phyloP scores from a whole-genome alignment of 2,797 vertebrate genomes.

The Catamblyrhynchus diadema region DNA sequence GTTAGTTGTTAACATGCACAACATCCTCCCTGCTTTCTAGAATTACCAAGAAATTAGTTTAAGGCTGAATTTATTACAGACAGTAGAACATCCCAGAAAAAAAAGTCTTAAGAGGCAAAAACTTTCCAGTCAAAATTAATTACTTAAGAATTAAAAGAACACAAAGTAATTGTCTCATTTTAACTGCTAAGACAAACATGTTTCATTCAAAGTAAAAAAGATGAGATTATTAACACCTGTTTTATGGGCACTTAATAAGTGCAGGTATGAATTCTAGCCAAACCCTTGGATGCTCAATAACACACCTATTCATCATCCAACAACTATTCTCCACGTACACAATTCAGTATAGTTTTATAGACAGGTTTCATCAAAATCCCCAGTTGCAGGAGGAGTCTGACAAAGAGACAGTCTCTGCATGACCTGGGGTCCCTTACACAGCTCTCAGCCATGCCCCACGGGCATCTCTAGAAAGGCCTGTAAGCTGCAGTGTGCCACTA shows the following conservation, averaged over 20 bases:
- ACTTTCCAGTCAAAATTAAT: not conserved
- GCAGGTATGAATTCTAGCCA: not conserved
- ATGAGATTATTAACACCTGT: not conserved
- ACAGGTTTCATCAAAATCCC: not conserved
- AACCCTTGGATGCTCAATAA: not conserved
- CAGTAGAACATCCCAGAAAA: not conserved
- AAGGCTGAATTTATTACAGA: not conserved
- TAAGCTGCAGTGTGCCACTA: not conserved
- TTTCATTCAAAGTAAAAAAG: not conserved
- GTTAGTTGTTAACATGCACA: not conserved
- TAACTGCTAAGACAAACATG: not conserved
- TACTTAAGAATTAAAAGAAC: not conserved
- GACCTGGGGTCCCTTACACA: not conserved
- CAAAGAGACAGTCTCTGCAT: accelerated
- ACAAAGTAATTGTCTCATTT: not conserved
- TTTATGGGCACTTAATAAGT: not conserved
- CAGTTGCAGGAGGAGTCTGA: not conserved
- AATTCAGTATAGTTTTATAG: not conserved
- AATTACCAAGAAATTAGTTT: not conserved
- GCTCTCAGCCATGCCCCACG: not conserved
- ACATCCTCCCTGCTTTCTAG: not conserved
- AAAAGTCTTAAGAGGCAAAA: not conserved
- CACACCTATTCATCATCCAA: not conserved
- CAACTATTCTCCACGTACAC: not conserved
- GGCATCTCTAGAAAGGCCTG: not conserved